phyloP scores from a whole-genome alignment of 2,888 invertebrate genomes.

The Drosophila falleni region DNA sequence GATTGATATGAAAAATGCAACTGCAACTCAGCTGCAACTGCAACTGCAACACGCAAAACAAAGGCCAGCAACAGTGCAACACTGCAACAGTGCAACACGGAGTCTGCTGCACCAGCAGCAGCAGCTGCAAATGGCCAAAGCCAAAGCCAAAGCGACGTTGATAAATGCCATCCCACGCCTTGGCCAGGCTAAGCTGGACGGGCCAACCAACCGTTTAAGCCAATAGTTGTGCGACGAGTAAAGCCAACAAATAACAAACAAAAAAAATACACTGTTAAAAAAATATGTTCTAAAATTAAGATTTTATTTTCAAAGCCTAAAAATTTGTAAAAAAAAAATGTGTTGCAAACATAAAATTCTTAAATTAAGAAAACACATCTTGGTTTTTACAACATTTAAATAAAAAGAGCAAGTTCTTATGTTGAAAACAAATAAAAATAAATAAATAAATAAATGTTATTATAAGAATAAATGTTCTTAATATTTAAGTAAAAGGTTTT shows the following conservation, averaged over 20 bases:
- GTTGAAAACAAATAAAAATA: no score
- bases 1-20: slow-evolving; percentile 63
- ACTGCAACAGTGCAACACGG: background rate
- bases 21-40: slow-evolving; percentile 10
- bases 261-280: no score
- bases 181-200: slow-evolving; percentile 28
- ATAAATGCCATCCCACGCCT: slow-evolving; percentile 84
- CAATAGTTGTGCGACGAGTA: slow-evolving; percentile 10
- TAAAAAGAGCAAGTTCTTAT: no score
- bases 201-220: slow-evolving; percentile 27
- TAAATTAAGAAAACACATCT: no score
- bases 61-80: background rate
- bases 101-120: background rate
- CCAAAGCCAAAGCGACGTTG: slow-evolving; percentile 72
- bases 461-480: no score
- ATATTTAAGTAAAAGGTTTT: no score
- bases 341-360: no score
- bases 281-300: no score
- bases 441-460: no score
- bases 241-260: background rate
- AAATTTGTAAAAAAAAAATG: no score
- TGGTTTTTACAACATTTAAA: no score
- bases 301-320: no score
- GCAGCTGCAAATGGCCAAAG: slow-evolving; percentile 11
- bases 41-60: slow-evolving; percentile 31